Base-by-base conservation (phyloP, 23 tunicate genomes). In the Botrylloides violaceus region DNA sequence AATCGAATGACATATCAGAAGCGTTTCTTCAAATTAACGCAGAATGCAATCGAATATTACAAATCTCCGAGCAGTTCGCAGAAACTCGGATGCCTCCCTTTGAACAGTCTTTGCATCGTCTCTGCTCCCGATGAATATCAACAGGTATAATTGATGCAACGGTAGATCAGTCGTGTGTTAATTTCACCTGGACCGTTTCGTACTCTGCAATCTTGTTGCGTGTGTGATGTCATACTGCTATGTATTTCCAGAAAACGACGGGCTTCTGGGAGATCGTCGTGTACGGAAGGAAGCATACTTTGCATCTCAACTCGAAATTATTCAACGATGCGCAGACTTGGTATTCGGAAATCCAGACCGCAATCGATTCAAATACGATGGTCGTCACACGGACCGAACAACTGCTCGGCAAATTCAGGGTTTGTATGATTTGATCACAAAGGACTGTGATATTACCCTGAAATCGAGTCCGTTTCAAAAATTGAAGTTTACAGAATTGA, bases 311-410 rank as follows among this genome's bases (percentile, higher is more conserved):
- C 71, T 83, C 88, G 1, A 81, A 82, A 47, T 31, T 73, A 1
- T 87, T 81, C 29, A 86, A 88, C 35, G 96, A 88, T 73, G 96
- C 96, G 3, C 76, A 83, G 37, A 68, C 71, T 32, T 88, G 96
- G 96, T 83, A 81, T 70, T 76, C 77, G 29, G 96, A 88, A 81
- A 88, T 88, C 2, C 96, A 88, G 80, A 77, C 79, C 5, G 59
- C 66, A 32, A 88, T 88, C 3, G 96, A 88, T 49, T 35, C 64
- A 0, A 76, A 73, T 20, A 81, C 84, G 0, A 33, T 36, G 24
- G 86, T 82, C 29, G 66, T 82, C 18, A 82, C 96, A 3, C 82
- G 86, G 58, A 88, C 88, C 6, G 86, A 82, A 61, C 66, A 66
- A 15, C 70, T 79, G 20, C 63, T 88, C 32, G 83, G 81, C 21